These are phyloP conservation scores for Zaprionus davidi DNA, from an alignment of 1,140 invertebrate species.

Conservation along the genomic window DNA sequence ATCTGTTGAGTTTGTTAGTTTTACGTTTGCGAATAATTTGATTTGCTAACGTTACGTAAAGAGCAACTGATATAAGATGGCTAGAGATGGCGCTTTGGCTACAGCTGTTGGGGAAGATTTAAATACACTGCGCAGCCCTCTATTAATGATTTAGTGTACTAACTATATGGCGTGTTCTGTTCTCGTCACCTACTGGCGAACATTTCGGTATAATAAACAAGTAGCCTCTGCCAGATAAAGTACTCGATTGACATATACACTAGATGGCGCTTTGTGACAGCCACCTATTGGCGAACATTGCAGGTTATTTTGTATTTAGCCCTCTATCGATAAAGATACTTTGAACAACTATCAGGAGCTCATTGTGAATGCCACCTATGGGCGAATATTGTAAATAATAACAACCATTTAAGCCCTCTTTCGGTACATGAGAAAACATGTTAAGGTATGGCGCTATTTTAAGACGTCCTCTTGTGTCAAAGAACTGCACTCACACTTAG, in stretches of 20 bases:
- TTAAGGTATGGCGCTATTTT: conserved; percentile 8
- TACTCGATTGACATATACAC: background rate
- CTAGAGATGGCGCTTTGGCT: background rate
- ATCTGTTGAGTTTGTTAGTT: conserved; percentile 38
- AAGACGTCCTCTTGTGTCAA: background rate
- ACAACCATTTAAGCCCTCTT: no score
- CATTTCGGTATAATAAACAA: no score
- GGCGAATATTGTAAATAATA: background rate
- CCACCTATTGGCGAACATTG: conserved; percentile 1
- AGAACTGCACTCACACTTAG: background rate
- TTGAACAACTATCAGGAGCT: background rate
- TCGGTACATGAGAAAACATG: background rate
- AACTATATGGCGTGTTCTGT: background rate
- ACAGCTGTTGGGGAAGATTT: no score
- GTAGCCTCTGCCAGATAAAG: no score
- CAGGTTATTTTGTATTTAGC: no score
- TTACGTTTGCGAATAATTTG: background rate
- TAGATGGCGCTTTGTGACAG: background rate
- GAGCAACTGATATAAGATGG: background rate
- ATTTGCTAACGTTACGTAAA: background rate
- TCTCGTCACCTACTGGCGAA: no score
- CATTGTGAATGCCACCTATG: background rate
- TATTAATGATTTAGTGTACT: background rate
- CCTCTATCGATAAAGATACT: background rate
- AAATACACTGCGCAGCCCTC: no score